Conservation (phyloP, 2,113 vertebrate genomes). For the Pantherophis guttatus region DNA sequence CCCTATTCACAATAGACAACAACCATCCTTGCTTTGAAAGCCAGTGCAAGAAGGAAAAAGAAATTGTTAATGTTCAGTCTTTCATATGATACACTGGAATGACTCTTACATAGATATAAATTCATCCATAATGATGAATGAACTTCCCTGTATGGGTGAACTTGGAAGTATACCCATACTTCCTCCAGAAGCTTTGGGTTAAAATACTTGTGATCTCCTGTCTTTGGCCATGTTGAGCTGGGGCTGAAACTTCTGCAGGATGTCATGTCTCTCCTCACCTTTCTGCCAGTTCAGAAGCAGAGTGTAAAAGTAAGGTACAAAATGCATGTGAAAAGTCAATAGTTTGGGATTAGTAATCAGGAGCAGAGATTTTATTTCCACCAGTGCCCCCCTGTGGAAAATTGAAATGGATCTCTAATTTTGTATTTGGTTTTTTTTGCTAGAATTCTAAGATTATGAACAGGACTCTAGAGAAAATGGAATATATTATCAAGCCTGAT, state of each 20-base stretch:
- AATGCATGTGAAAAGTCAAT: not conserved
- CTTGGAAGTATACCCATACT: too few relatives aligned
- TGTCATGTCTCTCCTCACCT: not conserved
- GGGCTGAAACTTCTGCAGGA: not conserved
- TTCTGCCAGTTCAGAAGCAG: not conserved
- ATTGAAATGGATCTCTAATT: not conserved
- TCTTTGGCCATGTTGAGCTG: not conserved
- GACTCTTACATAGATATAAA: not conserved
- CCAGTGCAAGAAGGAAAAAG: not conserved
- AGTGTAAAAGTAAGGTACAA: not conserved
- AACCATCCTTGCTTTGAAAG: not conserved
- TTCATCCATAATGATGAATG: not conserved
- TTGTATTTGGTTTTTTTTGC: not conserved
- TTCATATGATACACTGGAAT: not conserved
- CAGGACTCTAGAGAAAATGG: not conserved
- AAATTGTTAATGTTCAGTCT: not conserved
- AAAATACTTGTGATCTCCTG: not conserved
- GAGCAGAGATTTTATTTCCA: not conserved
- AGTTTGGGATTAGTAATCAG: not conserved
- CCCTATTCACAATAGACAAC: not conserved
- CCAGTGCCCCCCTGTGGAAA: slow-evolving; percentile 1
- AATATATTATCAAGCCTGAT: not conserved
- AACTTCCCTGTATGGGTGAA: not conserved
- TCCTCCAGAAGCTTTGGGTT: not conserved
- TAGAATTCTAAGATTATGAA: not conserved